Conservation (phyloP, 2,888 invertebrate genomes). For the Pyralis farinalis region DNA sequence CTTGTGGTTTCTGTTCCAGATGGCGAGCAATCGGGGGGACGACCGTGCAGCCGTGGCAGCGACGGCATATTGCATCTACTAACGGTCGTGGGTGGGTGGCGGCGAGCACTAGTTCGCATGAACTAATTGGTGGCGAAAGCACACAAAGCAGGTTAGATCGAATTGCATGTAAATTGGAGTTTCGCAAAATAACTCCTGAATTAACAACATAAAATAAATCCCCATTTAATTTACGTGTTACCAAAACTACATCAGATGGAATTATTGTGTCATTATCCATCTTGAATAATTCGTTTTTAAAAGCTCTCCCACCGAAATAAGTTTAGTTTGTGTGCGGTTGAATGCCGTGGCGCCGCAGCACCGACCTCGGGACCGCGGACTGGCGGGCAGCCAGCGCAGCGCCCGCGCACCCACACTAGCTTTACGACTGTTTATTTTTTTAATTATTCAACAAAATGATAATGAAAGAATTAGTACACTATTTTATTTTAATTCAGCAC, state of each 20-base stretch:
- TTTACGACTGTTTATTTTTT: slow-evolving; percentile 23
- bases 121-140: too few species aligned
- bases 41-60: too few species aligned
- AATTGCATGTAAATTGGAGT: too few species aligned
- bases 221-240: slow-evolving; percentile 18
- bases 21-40: too few species aligned
- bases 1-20: too few species aligned
- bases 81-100: too few species aligned
- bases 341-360: slow-evolving; percentile 63
- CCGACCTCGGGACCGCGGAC: slow-evolving; percentile 51
- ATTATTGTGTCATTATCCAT: slow-evolving; percentile 7
- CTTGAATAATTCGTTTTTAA: slow-evolving; percentile 28
- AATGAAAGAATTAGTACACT: too few species aligned
- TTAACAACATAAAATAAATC: neutral
- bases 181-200: too few species aligned
- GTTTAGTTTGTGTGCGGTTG: slow-evolving; percentile 63
- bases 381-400: slow-evolving; percentile 59
- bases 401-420: slow-evolving; percentile 43
- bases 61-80: too few species aligned
- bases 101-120: too few species aligned
- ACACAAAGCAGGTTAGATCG: too few species aligned
- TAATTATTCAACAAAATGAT: slow-evolving; percentile 27
- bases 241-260: neutral
- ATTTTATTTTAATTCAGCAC: too few species aligned
- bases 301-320: slow-evolving; percentile 37